phyloP scores from a whole-genome alignment of 2,113 vertebrate species.

The Dendrocopos noguchii region DNA sequence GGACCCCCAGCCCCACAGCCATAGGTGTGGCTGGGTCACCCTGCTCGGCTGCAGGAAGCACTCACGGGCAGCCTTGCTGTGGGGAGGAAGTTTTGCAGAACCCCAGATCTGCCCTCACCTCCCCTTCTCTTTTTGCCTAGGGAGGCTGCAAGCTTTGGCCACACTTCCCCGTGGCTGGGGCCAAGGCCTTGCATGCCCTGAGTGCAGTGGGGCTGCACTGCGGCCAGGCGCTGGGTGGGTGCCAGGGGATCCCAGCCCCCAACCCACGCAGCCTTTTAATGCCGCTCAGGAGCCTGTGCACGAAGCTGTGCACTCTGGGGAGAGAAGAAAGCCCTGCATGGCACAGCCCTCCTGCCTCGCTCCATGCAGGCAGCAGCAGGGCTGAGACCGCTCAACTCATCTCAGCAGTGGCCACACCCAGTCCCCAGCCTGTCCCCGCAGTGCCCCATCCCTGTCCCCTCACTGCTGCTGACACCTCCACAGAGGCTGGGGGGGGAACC shows the following conservation, averaged over 20 bases:
- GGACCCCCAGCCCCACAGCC: not conserved
- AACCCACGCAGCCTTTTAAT: rapidly evolving
- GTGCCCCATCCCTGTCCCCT: not conserved
- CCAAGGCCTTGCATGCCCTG: rapidly evolving
- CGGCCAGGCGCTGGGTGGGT: not conserved
- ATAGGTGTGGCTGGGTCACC: rapidly evolving
- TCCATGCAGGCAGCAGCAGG: rapidly evolving
- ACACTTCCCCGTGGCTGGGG: not conserved
- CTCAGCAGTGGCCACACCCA: conserved; percentile 12
- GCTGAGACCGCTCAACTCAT: not conserved
- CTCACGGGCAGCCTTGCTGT: rapidly evolving
- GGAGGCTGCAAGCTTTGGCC: not conserved
- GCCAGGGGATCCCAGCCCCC: not conserved
- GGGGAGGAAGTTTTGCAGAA: not conserved
- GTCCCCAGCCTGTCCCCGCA: not conserved
- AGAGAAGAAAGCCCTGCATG: rapidly evolving
- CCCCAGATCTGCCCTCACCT: not conserved
- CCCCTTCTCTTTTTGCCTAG: not conserved
- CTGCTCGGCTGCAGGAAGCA: not conserved
- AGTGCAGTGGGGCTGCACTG: not conserved
- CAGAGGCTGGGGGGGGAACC: not conserved
- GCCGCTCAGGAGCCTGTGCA: rapidly evolving
- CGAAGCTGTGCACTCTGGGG: not conserved
- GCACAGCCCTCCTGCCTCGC: not conserved
- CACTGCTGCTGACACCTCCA: rapidly evolving